A percentile compares a stretch with the other conserved stretches of the same genome.
These are phyloP conservation scores for Rhamphomyia laevipes DNA, from an alignment of 2,888 invertebrate genomes.

Conservation along the genomic window DNA sequence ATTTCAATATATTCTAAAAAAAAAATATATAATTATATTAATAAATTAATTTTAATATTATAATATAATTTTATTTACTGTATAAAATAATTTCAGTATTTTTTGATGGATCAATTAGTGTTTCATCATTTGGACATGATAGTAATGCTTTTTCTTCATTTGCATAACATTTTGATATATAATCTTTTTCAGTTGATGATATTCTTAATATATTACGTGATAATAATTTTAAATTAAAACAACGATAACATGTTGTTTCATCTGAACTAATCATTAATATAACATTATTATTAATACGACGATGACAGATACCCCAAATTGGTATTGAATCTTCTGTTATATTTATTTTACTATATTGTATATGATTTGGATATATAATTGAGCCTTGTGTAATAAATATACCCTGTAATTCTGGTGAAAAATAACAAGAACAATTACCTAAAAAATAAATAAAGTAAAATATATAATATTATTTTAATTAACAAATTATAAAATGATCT, in stretches of 20 bases:
- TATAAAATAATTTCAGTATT: conserved; percentile 44
- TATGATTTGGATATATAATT: conserved; percentile 37
- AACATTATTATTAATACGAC: conserved; percentile 46
- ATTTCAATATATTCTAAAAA: conserved; percentile 41
- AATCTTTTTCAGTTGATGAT: conserved; percentile 44
- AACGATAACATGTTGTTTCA: conserved; percentile 47
- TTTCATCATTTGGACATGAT: conserved; percentile 43
- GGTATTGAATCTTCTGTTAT: conserved; percentile 51
- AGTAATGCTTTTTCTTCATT: conserved; percentile 45
- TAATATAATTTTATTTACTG: conserved; percentile 38
- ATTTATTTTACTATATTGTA: conserved; percentile 48
- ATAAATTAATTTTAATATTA: neutral
- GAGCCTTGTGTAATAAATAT: conserved; percentile 46
- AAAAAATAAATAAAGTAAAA: neutral
- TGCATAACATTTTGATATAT: conserved; percentile 45
- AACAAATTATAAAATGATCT: too few species aligned
- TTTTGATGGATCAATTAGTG: conserved; percentile 21
- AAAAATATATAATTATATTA: neutral
- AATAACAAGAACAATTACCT: conserved; percentile 43
- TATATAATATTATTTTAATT: too few species aligned
- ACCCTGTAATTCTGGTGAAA: conserved; percentile 52
- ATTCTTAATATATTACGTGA: conserved; percentile 50
- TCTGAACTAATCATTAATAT: conserved; percentile 47
- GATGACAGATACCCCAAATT: conserved; percentile 48
- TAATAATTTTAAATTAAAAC: conserved; percentile 46